Conservation (phyloP, 2,113 vertebrate genomes). For the Poecile atricapillus region DNA sequence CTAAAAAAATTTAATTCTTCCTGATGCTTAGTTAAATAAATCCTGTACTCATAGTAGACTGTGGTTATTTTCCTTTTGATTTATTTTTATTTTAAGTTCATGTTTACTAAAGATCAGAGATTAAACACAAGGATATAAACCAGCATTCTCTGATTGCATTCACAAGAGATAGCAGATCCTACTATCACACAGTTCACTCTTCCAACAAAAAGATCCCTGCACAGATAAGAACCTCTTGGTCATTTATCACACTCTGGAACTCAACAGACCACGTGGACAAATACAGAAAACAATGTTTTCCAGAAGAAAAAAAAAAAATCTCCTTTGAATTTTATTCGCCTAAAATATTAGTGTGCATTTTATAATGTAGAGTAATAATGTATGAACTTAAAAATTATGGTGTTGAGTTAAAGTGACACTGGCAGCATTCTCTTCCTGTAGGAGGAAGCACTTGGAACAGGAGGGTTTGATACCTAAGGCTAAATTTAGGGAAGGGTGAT, state of each 20-base stretch:
- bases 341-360: neutral
- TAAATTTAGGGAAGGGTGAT: neutral
- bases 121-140: neutral
- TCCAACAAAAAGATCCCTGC: neutral
- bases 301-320: neutral
- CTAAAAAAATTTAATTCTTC: neutral
- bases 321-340: neutral
- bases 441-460: neutral
- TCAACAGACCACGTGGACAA: neutral
- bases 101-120: neutral
- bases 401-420: neutral
- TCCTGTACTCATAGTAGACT: neutral
- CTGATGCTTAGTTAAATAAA: neutral
- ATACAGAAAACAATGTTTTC: neutral
- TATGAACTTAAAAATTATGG: neutral
- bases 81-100: constrained; percentile 33
- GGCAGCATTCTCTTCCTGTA: neutral
- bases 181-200: neutral
- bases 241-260: constrained; percentile 18
- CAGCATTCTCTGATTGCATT: neutral
- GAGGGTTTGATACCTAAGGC: neutral
- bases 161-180: neutral
- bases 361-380: neutral
- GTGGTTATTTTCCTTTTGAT: neutral
- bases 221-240: neutral